Base-by-base conservation (phyloP, 2,888 invertebrate species). In the Scaeva pyrastri region DNA sequence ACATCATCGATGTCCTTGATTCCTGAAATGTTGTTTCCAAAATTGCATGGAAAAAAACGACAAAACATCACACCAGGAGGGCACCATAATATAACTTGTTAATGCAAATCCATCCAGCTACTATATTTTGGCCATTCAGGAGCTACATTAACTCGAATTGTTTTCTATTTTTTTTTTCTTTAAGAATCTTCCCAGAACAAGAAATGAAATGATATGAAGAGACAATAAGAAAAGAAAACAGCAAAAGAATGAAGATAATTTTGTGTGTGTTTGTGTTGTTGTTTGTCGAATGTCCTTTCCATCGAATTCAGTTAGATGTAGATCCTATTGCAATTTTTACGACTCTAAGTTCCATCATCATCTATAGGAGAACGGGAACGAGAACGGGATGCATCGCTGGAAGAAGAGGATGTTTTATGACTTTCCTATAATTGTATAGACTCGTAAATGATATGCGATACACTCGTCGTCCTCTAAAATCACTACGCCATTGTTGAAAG, bases 81-180 rank as follows among this genome's bases (percentile, higher is more conserved):
- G 56, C 76, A 58, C n/a, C 39, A n/a, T n/a, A 58, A 36, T 16
- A 43, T 10, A 80, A 55, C 56, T 73, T 60, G 60, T 73, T 73
- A 73, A 68, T 80, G 62, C 68, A 64, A 31, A 52, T 64, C 14
- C 56, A 52, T 64, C 14, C 56, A 31, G 31, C 64, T 48, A 81
- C 81, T 86, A 86, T 81, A 78, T 60, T 81, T 81, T 85, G 81
- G 73, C 77, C 81, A 86, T 86, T 86, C 86, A 86, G 77, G 19
- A 81, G 86, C 71, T 31, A 31, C 73, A 78, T 82, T 81, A 86
- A 86, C 39, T 41, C 36, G 14, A 55, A 64, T 78, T 62, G 62
- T 73, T 41, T 19, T 45, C 41, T 52, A 16, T 31, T 8, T 31
- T 7, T 31, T 31, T 8, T 31, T 7, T 31, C 31, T 7, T 5